Conservation (phyloP, 2,797 vertebrate genomes). For the Cheirogaleus major region DNA sequence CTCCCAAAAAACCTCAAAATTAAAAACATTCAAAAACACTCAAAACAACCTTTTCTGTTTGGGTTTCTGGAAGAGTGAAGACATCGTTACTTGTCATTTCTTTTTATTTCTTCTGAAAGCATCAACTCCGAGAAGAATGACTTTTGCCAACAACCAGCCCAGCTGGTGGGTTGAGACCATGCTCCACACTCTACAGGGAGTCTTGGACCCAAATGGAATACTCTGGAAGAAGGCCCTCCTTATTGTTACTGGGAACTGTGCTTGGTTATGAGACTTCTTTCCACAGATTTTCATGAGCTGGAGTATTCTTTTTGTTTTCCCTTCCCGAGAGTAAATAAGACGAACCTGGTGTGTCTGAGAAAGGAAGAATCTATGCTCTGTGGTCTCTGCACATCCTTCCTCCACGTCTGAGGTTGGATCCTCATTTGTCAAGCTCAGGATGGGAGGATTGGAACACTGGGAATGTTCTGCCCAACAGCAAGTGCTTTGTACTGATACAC, state of each 20-base stretch:
- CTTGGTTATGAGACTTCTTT: not conserved
- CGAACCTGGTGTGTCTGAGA: not conserved
- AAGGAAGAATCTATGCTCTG: not conserved
- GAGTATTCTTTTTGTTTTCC: not conserved
- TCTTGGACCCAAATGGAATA: not conserved
- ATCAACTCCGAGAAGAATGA: not conserved
- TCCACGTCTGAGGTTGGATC: not conserved
- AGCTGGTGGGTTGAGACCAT: not conserved
- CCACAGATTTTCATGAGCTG: not conserved
- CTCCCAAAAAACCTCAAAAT: not conserved
- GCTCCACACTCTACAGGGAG: not conserved
- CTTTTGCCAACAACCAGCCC: not conserved
- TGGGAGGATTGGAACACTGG: not conserved
- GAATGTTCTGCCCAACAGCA: not conserved
- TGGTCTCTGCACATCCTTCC: not conserved
- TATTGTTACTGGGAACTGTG: not conserved
- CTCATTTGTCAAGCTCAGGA: not conserved
- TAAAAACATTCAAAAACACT: not conserved
- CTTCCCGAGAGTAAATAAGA: not conserved
- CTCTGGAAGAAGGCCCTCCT: not conserved
- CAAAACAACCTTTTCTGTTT: not conserved
- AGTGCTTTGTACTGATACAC: not conserved
- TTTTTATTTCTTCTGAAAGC: constrained; percentile 32
- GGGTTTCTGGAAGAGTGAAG: not conserved
- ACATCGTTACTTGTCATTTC: not conserved